Evolutionary conservation across 92 coral and sea anemone species (phyloP).

Genomic region (Heliopora coerulea): DNA sequence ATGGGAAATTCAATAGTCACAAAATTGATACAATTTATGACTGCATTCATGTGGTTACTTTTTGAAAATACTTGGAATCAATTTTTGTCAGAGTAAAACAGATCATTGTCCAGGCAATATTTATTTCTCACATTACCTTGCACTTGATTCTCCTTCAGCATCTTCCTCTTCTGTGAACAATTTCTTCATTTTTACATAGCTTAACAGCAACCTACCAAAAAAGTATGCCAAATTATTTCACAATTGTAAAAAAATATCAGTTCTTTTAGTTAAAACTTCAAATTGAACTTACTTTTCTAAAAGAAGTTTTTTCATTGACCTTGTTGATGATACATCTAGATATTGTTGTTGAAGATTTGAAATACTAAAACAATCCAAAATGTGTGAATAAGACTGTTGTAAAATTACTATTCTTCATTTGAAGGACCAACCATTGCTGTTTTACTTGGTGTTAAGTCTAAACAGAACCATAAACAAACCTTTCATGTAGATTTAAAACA

Average conservation of each 20-base stretch:
- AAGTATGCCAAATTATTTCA: not conserved
- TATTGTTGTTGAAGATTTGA: constrained; percentile 73
- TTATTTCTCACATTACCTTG: too few relatives aligned
- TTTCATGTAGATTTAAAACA: constrained; percentile 69
- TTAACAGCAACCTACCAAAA: constrained; percentile 59
- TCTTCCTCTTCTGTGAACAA: constrained; percentile 59
- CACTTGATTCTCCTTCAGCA: not conserved
- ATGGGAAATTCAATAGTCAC: too few relatives aligned
- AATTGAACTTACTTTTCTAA: constrained; percentile 60
- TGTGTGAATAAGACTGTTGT: too few relatives aligned
- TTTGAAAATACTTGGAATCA: too few relatives aligned
- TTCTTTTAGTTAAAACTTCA: not conserved
- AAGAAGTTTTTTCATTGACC: constrained; percentile 67
- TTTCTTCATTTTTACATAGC: constrained; percentile 67
- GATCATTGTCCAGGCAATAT: too few relatives aligned
- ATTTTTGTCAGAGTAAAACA: too few relatives aligned
- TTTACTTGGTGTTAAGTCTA: constrained; percentile 40
- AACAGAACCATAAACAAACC: constrained; percentile 58
- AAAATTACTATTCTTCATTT: too few relatives aligned
- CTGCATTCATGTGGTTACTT: too few relatives aligned
- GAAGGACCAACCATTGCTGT: too few relatives aligned
- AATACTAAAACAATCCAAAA: constrained; percentile 30
- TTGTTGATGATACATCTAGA: constrained; percentile 59
- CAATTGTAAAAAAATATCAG: not conserved
- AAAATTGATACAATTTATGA: too few relatives aligned